Percentiles rank a stretch among this genome's conserved stretches.
phyloP scores from a whole-genome alignment of 1,140 invertebrate species.

The Bicyclus anynana region DNA sequence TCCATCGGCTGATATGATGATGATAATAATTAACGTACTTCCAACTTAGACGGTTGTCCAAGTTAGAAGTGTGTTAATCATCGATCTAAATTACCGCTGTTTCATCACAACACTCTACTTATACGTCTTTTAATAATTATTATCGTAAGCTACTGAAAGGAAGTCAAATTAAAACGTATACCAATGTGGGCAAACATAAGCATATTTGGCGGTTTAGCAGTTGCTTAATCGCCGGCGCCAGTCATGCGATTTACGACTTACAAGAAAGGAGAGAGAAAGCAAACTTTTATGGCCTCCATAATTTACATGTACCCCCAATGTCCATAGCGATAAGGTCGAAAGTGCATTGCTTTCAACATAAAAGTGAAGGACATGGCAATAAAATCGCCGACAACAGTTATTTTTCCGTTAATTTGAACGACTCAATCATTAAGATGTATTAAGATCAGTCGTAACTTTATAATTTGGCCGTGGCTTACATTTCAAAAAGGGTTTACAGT shows the following conservation, averaged over 20 bases:
- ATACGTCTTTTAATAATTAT: neutral
- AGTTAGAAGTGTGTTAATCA: no score
- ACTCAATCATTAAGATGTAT: conserved; percentile 8
- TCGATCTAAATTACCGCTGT: no score
- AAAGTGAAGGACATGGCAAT: conserved; percentile 8
- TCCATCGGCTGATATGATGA: no score
- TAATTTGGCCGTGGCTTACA: neutral
- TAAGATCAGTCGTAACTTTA: conserved; percentile 5
- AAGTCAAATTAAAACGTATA: conserved; percentile 11
- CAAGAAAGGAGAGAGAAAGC: conserved; percentile 11
- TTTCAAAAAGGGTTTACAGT: neutral
- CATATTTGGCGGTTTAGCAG: neutral
- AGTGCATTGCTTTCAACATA: neutral
- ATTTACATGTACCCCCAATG: neutral
- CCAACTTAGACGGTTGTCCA: no score
- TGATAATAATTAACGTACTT: no score
- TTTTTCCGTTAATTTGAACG: conserved; percentile 15
- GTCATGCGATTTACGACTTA: conserved; percentile 12
- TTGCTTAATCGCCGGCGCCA: conserved; percentile 10
- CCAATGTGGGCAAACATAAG: neutral
- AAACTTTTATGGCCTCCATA: conserved; percentile 6
- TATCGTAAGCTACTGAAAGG: neutral
- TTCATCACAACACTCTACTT: no score
- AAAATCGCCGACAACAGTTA: conserved; percentile 26
- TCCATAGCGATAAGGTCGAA: neutral